Evolutionary conservation across 2,888 invertebrate genomes (phyloP), one percentile per base, ranked within the genome.

Genomic region (Sarcophaga subvicina): DNA sequence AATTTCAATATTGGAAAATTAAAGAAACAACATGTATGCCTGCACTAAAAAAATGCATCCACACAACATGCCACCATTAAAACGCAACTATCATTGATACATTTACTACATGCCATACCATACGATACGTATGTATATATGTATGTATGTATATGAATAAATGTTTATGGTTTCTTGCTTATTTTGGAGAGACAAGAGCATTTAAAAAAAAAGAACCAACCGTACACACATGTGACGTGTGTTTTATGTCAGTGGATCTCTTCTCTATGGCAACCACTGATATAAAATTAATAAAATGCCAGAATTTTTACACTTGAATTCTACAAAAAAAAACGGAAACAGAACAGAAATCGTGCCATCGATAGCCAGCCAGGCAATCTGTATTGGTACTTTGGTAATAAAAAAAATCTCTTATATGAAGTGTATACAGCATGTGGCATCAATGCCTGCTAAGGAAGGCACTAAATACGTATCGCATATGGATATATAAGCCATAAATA

Each of bases 221-320:
- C n/a, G 27, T 12, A 59, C 27, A 73, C 72, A 64, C 49, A 73
- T 75, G 78, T 62, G 67, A 77, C 83, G 76, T 83, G 80, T 83
- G 83, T 83, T 86, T 77, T 73, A 67, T 77, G 76, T 77, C 80
- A 77, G 69, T 83, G 66, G 60, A 49, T 76, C 49, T 76, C 54
- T 67, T 67, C 49, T 76, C 45, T 67, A 25, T 62, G 59, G 14
- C 66, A 67, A 70, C 47, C 69, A 71, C 25, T 63, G 75, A 79
- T 67, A 67, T 54, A 54, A 54, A 54, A 49, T 71, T 54, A 45
- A 71, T 72, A 67, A 72, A 77, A 83, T 77, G 64, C 20, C 72
- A 77, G 69, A 76, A 70, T 80, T 80, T 83, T 83, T 71, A 80
- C 82, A 86, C 82, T 83, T 86, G 72, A 86, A 76, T 67, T 86